A percentile compares a stretch with the other conserved stretches of the same genome.
These are phyloP conservation scores for Phaethornis superciliosus DNA, from an alignment of 2,113 vertebrate species.

Conservation along the genomic window DNA sequence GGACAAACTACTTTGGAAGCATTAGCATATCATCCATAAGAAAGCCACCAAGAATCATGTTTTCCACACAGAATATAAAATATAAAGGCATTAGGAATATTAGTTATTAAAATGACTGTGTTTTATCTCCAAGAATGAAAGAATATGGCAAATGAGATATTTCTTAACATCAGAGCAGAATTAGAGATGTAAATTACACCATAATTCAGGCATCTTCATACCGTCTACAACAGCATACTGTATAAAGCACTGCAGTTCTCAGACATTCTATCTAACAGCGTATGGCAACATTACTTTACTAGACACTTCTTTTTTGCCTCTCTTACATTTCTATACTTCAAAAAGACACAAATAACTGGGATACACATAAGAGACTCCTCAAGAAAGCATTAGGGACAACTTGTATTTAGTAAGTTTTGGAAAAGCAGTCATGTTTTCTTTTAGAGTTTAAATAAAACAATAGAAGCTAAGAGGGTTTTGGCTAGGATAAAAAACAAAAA, in stretches of 20 bases:
- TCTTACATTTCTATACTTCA: not conserved
- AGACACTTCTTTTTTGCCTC: not conserved
- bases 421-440: constrained; percentile 25
- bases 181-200: not conserved
- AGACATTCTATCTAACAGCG: fast-evolving
- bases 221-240: not conserved
- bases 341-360: not conserved
- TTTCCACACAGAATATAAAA: not conserved
- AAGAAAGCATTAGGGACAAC: not conserved
- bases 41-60: not conserved
- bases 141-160: not conserved
- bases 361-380: not conserved
- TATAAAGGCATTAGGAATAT: not conserved
- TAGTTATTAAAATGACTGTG: not conserved
- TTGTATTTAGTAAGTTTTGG: not conserved
- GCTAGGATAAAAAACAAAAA: not conserved
- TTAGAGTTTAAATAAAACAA: constrained; percentile 11
- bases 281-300: not conserved
- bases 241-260: not conserved
- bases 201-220: not conserved
- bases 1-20: not conserved
- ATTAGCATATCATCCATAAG: not conserved
- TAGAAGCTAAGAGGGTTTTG: not conserved
- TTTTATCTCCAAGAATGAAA: not conserved
- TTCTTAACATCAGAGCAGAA: not conserved